Percentiles rank a stretch among this genome's conserved stretches.
Conservation (phyloP, 2,888 invertebrate species). For the Eilema griseolum region DNA sequence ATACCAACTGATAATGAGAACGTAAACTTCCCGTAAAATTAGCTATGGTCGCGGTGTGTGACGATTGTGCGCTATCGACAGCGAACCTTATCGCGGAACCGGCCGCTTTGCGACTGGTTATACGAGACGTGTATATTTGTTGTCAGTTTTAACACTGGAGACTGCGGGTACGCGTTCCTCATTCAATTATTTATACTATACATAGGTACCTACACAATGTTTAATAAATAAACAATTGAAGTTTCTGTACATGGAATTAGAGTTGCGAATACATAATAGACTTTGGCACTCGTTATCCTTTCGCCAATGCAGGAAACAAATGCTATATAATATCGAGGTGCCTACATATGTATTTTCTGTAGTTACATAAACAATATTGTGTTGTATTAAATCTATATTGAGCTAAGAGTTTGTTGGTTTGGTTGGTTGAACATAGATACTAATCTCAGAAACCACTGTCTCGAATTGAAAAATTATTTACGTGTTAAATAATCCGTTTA, state of each 20-base stretch:
- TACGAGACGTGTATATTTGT: slow-evolving; percentile 62
- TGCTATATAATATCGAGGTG: background rate
- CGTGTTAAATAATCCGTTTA: no score
- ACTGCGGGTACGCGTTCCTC: slow-evolving; percentile 68
- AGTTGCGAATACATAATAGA: slow-evolving; percentile 53
- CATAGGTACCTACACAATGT: slow-evolving; percentile 69
- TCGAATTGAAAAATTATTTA: no score
- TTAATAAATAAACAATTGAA: slow-evolving; percentile 74
- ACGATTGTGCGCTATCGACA: slow-evolving; percentile 66
- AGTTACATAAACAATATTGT: background rate
- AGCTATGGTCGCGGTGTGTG: slow-evolving; percentile 61
- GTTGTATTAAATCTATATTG: background rate
- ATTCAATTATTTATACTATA: slow-evolving; percentile 64
- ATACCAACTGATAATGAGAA: slow-evolving; percentile 74
- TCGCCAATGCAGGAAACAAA: slow-evolving; percentile 10
- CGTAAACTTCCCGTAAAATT: slow-evolving; percentile 74
- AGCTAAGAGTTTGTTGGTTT: no score
- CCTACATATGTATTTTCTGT: background rate
- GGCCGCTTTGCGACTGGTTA: slow-evolving; percentile 65
- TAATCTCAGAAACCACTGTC: no score
- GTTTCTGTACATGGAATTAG: slow-evolving; percentile 58
- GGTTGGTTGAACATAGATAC: no score
- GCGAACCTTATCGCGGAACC: slow-evolving; percentile 73
- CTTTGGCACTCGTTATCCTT: slow-evolving; percentile 41
- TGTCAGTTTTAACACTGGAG: slow-evolving; percentile 62